Base-by-base conservation (phyloP, 2,888 invertebrate species). In the Amphipyra tragopoginis region DNA sequence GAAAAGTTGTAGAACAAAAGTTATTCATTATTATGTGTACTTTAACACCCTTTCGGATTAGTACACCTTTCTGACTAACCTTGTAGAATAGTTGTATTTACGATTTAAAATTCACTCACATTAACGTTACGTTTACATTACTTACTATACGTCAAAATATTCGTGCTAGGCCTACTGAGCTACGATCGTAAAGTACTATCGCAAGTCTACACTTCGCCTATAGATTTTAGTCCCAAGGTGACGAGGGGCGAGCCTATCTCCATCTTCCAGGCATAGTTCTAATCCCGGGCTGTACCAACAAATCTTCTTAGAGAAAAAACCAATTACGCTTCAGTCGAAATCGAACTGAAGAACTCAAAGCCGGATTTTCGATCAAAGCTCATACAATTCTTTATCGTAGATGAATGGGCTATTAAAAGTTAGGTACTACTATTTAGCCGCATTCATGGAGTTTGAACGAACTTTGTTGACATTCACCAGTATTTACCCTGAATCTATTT, bases 401-500 rank as follows among this genome's bases (percentile, higher is more conserved):
- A 55, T 39, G 47, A 64, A 52, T 53, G 14, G 42, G 47, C 45
- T 59, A 8, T 49, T 39, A 51, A n/a, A 21, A 33, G 11, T 33
- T 26, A 26, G n/a, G 2, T 8, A 47, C 13, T 34, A 40, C 36
- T 21, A 26, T 42, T 42, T 14, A 43, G 11, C 9, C 26, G 15
- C 13, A 58, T 52, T 61, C 38, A 56, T 61, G 38, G 53, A 67
- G 39, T 45, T 56, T 45, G 58, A n/a, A 58, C 64, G 53, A 48
- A 51, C 48, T 58, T 7, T 76, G 61, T 64, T 49, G 39, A 50
- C 54, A 57, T 51, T 52, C 29, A 10, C 52, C 38, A 34, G 44
- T 68, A 57, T 72, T 65, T 76, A 51, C 56, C 6, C 53, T 26
- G 36, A 47, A 47, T 42, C 42, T 67, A 64, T 67, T 72, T 76